Conservation (phyloP, 2,113 vertebrate species). For the Mastomys coucha region DNA sequence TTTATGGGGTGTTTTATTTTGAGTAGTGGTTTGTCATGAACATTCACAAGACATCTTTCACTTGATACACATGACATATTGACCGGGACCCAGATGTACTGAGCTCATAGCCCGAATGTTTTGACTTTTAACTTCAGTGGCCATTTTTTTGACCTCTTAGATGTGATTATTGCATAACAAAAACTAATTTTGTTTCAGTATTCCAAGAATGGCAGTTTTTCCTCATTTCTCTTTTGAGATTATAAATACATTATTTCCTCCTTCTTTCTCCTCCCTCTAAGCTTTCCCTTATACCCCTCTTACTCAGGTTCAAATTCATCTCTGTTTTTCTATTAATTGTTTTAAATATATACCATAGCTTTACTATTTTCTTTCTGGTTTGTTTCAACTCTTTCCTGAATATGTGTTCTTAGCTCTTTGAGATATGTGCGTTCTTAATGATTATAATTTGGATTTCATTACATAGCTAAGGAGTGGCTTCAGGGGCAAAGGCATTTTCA, state of each 20-base stretch:
- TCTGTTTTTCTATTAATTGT: neutral
- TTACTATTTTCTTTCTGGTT: constrained; percentile 44
- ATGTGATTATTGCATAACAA: constrained; percentile 48
- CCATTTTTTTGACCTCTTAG: constrained; percentile 51
- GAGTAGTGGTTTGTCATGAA: constrained; percentile 56
- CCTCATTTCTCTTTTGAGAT: constrained; percentile 44
- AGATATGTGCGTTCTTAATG: neutral
- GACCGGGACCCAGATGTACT: constrained; percentile 48
- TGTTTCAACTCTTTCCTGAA: neutral
- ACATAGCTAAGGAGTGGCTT: constrained; percentile 18
- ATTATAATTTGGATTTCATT: neutral
- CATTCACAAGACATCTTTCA: constrained; percentile 54
- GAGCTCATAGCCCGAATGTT: constrained; percentile 1
- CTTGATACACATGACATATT: constrained; percentile 40
- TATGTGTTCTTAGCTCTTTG: too few relatives aligned
- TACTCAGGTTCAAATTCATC: neutral
- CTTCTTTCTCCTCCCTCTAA: neutral
- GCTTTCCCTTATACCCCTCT: neutral
- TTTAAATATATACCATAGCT: neutral
- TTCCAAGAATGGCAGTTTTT: constrained; percentile 26
- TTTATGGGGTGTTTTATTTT: constrained; percentile 69
- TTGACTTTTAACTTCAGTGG: constrained; percentile 39
- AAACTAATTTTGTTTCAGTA: constrained; percentile 55
- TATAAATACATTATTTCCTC: neutral
- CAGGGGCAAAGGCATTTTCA: neutral